Evolutionary conservation across 2,797 vertebrate species (phyloP).

Genomic region (Galaxias olidus): DNA sequence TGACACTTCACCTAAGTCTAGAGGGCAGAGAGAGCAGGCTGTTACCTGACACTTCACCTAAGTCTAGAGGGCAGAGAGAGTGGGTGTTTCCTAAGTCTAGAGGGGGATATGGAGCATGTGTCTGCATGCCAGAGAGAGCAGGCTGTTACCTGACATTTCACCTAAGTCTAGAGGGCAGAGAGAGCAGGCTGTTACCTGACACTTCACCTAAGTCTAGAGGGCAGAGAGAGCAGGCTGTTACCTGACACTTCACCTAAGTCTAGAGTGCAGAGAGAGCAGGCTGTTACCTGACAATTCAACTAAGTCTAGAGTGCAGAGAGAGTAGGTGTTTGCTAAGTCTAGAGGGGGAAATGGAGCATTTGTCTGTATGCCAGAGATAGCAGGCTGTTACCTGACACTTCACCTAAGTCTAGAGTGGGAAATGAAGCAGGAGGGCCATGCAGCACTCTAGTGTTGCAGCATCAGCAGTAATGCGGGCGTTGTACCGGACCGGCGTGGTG

Average conservation of each 20-base stretch:
- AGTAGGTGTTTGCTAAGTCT: too few species aligned
- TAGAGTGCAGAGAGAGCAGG: slow-evolving; percentile 56
- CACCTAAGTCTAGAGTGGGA: slow-evolving; percentile 72
- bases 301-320: slow-evolving; percentile 75
- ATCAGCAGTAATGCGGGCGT: too few species aligned
- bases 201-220: slow-evolving; percentile 70
- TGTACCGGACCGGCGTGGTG: too few species aligned
- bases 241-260: too few species aligned
- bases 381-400: slow-evolving; percentile 60
- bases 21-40: slow-evolving; percentile 59
- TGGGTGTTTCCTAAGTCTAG: slow-evolving; percentile 71
- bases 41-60: slow-evolving; percentile 63
- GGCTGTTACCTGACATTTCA: slow-evolving; percentile 58
- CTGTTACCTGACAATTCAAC: slow-evolving; percentile 59
- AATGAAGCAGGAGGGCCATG: slow-evolving; percentile 70
- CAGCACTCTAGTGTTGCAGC: slow-evolving; percentile 20
- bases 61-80: slow-evolving; percentile 68
- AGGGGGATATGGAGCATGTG: slow-evolving; percentile 69
- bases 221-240: slow-evolving; percentile 70
- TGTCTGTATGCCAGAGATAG: slow-evolving; percentile 52
- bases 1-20: slow-evolving; percentile 72
- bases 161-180: slow-evolving; percentile 72
- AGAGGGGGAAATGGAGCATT: too few species aligned
- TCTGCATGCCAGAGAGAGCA: slow-evolving; percentile 54
- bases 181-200: slow-evolving; percentile 60